Evolutionary conservation across 2,888 invertebrate genomes (phyloP).

Genomic region (Lithophane leautieri): DNA sequence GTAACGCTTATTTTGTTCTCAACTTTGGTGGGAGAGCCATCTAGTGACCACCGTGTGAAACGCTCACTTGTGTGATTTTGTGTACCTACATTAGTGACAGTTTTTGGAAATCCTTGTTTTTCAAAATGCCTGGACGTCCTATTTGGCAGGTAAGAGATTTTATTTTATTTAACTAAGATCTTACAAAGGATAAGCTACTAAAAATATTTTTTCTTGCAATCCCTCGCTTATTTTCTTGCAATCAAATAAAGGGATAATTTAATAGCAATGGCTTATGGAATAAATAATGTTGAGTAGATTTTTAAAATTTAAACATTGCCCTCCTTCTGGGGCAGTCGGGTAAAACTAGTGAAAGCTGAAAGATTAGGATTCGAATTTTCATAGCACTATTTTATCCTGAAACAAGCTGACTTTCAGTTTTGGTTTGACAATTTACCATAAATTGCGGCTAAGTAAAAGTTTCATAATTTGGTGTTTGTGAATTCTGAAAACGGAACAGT

Average conservation of each 20-base stretch:
- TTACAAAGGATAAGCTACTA: background rate
- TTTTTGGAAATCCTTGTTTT: slow-evolving; percentile 71
- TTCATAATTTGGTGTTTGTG: background rate
- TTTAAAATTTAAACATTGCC: no score
- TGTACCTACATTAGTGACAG: slow-evolving; percentile 76
- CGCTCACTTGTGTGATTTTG: slow-evolving; percentile 77
- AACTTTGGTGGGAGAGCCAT: slow-evolving; percentile 89
- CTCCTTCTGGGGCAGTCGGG: no score
- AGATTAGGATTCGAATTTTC: background rate
- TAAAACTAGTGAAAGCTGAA: background rate
- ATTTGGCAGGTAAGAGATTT: slow-evolving; percentile 92
- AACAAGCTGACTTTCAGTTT: background rate
- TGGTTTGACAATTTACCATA: background rate
- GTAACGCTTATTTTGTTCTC: slow-evolving; percentile 88
- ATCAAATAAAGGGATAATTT: background rate
- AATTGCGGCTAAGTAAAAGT: background rate
- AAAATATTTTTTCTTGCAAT: background rate
- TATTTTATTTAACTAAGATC: background rate
- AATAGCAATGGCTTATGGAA: background rate
- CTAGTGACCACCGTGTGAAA: slow-evolving; percentile 84
- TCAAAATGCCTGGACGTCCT: slow-evolving; percentile 94
- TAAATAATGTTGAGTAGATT: background rate
- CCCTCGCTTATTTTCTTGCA: background rate
- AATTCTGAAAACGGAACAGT: slow-evolving; percentile 40
- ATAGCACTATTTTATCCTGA: background rate